These are phyloP conservation scores for Rugalucina vietnamica DNA, from an alignment of 2,888 invertebrate genomes.

Conservation along the genomic window DNA sequence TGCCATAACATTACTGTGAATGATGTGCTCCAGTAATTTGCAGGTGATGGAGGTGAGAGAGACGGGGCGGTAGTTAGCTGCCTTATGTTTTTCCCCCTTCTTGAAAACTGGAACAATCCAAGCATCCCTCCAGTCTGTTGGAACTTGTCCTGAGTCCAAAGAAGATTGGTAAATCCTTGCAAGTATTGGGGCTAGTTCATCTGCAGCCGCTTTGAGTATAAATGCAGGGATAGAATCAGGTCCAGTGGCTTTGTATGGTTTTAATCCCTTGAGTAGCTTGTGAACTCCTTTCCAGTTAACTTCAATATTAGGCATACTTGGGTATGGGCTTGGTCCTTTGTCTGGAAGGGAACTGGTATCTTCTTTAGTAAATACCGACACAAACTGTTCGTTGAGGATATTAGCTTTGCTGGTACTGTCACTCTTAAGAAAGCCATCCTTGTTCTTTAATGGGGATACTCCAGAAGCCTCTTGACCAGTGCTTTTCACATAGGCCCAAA, in stretches of 20 bases:
- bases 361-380: not conserved
- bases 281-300: constrained; percentile 21
- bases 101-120: not conserved
- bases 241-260: constrained; percentile 32
- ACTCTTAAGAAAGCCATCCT: not conserved
- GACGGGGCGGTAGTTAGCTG: not conserved
- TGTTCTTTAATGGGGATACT: not conserved
- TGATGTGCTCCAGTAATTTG: not conserved
- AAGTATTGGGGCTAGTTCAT: constrained; percentile 16
- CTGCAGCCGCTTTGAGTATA: constrained; percentile 13
- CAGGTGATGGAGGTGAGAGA: not conserved
- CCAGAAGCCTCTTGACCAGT: not conserved
- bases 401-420: not conserved
- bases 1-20: not conserved
- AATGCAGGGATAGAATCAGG: constrained; percentile 16
- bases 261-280: constrained; percentile 28
- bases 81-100: not conserved
- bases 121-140: not conserved
- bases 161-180: constrained; percentile 31
- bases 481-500: not conserved
- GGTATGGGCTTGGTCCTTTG: no score
- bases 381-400: not conserved
- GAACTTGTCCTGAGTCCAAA: not conserved
- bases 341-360: no score
- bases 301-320: no score